Conservation (phyloP, 2,113 vertebrate genomes). For the Chloropsis cyanopogon region DNA sequence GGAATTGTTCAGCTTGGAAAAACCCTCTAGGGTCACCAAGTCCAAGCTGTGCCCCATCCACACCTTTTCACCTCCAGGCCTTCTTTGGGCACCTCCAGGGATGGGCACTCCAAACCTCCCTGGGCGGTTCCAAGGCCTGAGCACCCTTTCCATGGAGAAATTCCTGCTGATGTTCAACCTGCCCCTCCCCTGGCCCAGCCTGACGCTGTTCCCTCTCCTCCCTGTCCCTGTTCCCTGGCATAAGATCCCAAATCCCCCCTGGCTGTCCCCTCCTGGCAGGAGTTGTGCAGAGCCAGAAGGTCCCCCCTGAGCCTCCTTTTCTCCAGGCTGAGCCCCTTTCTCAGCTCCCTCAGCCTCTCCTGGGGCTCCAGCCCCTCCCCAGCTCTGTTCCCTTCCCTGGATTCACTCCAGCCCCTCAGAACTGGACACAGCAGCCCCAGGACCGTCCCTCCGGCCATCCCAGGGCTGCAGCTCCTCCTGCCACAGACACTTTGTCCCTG, state of each 20-base stretch:
- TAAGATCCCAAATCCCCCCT: background rate
- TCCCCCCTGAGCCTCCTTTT: background rate
- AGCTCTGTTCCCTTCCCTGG: background rate
- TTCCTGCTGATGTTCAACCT: background rate
- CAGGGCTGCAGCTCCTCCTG: background rate
- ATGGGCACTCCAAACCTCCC: background rate
- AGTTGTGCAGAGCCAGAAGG: background rate
- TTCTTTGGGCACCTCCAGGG: background rate
- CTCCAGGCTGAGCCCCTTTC: background rate
- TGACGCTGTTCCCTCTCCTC: background rate
- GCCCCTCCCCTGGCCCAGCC: background rate
- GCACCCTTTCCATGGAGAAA: background rate
- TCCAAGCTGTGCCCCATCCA: rapidly evolving
- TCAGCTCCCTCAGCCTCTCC: background rate
- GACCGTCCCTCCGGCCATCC: background rate
- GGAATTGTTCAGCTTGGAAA: background rate
- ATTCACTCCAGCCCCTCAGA: background rate
- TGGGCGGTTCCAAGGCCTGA: background rate
- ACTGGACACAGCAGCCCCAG: background rate
- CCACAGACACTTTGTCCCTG: rapidly evolving
- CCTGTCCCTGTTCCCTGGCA: background rate
- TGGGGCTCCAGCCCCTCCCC: background rate
- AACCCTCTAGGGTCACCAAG: rapidly evolving
- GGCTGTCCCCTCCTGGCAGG: background rate
- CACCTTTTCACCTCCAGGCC: rapidly evolving